Base-by-base conservation (phyloP, 1,140 invertebrate species). In the Aradophagus sp. region DNA sequence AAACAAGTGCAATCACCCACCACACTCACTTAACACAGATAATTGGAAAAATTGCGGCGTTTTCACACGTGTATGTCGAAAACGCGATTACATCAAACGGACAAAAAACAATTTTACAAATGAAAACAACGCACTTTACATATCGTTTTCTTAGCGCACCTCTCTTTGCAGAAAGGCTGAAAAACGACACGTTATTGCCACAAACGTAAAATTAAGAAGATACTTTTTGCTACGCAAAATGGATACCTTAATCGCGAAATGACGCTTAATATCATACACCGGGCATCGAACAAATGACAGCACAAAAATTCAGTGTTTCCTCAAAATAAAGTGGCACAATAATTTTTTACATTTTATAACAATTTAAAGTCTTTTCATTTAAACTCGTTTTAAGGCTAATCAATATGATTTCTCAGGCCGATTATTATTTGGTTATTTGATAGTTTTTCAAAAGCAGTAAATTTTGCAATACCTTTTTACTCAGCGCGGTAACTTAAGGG, bases 11-110 rank as follows among this genome's bases (percentile, higher is more conserved):
- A 53, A 45, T 13, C 41, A 17, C 44, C 53, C 61, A 62, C 44
- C 69, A 65, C 62, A 62, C 45, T 52, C 56, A 38, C 63, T 61
- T 67, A 67, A 73, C 70, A 73, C 50, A 66, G 56, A 72, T 67
- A 48, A 58, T 36, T 26, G 42, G 36, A 58, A 70, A 68, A 56
- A 31, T 42, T 39, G 52, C 44, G 19, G 16, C 41, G 48, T 34
- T 31, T 55, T 47, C 35, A 15, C 20, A 23, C 35, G 32, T 34
- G 34, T 12, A 10, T 6, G 12, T 36, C 19, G 26, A 47, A 69
- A 56, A 69, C 55, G 42, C 48, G 38, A 13, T 45, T 26, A 32
- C 14, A 41, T 53, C 11, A 16, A 59, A 52, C 42, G 31, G 34
- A 55, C 38, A 41, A 48, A 66, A 47, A 41, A n/a, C n/a, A n/a